Base-by-base conservation (phyloP, 1,140 invertebrate species). In the Agraylea sexmaculata region DNA sequence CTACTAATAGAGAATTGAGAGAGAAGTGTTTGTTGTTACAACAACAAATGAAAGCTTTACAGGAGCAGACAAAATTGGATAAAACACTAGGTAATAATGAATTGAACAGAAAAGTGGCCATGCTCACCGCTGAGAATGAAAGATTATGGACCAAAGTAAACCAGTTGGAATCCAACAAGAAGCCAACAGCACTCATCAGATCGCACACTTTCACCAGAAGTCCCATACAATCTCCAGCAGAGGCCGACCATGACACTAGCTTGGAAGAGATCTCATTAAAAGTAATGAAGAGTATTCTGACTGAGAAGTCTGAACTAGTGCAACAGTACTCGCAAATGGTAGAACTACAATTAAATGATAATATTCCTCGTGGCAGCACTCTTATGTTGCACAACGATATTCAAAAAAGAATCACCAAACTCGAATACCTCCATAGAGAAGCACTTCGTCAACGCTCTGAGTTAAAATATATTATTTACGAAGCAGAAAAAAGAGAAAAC, bases 1-100 rank as follows among this genome's bases (percentile, higher is more conserved):
- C n/a, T n/a, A n/a, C n/a, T n/a, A n/a, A n/a, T n/a, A n/a, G 82
- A 57, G 83, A 81, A 5, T 77, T 87, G 69, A 76, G 80, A 53
- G 82, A 87, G 59, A 64, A 83, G 27, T 87, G 83, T 61, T 70
- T 77, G 51, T 64, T 75, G 40, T 59, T 87, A 29, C 80, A 87
- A 58, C 66, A 72, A 40, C 67, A 78, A 51, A 65, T 86, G 31
- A 66, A 70, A 18, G 53, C 58, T 1, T 64, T 85, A 10, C 83
- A 87, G 60, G 73, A 77, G 46, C n/a, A n/a, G 83, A 87, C 57
- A 87, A 86, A 57, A 60, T 76, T 48, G 59, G 67, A 36, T 61
- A 85, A 32, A 70, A 72, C n/a, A n/a, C 47, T 56, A 73, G 4
- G 61, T 77, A 43, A 60, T 60, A 28, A 57, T 62, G 7, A 68